Evolutionary conservation across 2,888 invertebrate species (phyloP), one percentile per base, ranked within the genome.

Genomic region (Tetramorium bicarinatum): DNA sequence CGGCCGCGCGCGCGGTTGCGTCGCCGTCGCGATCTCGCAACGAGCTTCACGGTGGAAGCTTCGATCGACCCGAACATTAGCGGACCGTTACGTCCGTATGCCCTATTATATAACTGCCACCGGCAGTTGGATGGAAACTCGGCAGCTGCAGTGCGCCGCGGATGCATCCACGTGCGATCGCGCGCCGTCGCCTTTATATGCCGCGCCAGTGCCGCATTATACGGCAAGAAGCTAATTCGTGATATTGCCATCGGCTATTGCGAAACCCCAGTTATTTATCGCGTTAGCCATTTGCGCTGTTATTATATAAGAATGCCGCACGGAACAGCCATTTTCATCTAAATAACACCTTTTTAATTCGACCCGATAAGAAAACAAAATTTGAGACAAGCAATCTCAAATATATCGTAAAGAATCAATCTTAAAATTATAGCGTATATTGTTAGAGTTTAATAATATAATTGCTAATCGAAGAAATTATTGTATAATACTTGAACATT

Each of bases 101-200:
- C 84, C 59, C 83, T 56, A 81, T 87, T 86, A 84, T 81, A 85
- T 67, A 87, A 87, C 52, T 34, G 84, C 77, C 61, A 80, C 41
- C 41, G 21, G 79, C 83, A 49, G 54, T 86, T 54, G 59, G 66
- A 62, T 77, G 82, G 64, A 81, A 83, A 85, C 67, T 59, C 61
- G 49, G 72, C 83, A 81, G 72, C 64, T 74, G 84, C 74, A 29
- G 25, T 54, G 41, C 49, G 80, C 52, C 77, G 72, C 56, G 38
- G 44, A 64, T 61, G 74, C 56, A 71, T 71, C 79, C 79, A 79
- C 56, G 79, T 79, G 79, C 71, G 71, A 44, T 71, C 47, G 15
- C 66, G 41, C 54, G 76, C 8, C 64, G 52, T 38, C 56, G 79
- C 21, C 71, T 34, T 69, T 69, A 56, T 47, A 52, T 52, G 62